Evolutionary conservation across 2,113 vertebrate species (phyloP), one percentile per base, ranked within the genome.

Genomic region (Hippocampus guttulatus): DNA sequence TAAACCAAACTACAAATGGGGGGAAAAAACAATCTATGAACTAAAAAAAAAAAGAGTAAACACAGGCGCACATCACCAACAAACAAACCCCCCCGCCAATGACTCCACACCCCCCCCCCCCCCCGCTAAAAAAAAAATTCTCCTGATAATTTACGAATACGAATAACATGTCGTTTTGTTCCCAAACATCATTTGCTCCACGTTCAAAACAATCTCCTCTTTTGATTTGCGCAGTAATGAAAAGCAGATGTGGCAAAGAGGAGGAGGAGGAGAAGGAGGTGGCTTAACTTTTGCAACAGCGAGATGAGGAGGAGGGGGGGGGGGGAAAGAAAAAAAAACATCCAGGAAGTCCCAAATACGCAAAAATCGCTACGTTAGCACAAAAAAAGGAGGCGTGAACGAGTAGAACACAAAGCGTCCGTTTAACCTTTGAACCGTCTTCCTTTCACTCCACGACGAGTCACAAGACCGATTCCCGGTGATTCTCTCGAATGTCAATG

Each of bases 351-450:
- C 40, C 1, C 58, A 89, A 92, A 88, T 8, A 41, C 9, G 52
- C 21, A 21, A 68, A 68, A 68, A 57, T 9, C 75, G 82, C 89
- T 86, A 84, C 86, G 91, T 90, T 79, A 84, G 90, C 91, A 89
- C 27, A 61, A 61, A 61, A 58, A 83, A 84, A 75, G 65, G 67
- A 64, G 67, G 81, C 75, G 79, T 81, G 72, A 77, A 85, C 70
- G 86, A 75, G 79, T 20, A 64, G 65, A 52, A 41, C 20, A 73
- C 67, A 69, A 72, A 54, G 45, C 25, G 18, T 79, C 70, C 82
- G 64, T 77, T 81, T 81, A 91, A 93, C 89, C 92, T 93, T 92
- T 92, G 92, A 90, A 88, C 91, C 76, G 27, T 66, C 64, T 89
- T 89, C 76, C 86, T 85, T 65, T 69, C 75, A 70, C 55, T 52